phyloP scores from a whole-genome alignment of 2,113 vertebrate genomes.

The Lepidothrix coronata region DNA sequence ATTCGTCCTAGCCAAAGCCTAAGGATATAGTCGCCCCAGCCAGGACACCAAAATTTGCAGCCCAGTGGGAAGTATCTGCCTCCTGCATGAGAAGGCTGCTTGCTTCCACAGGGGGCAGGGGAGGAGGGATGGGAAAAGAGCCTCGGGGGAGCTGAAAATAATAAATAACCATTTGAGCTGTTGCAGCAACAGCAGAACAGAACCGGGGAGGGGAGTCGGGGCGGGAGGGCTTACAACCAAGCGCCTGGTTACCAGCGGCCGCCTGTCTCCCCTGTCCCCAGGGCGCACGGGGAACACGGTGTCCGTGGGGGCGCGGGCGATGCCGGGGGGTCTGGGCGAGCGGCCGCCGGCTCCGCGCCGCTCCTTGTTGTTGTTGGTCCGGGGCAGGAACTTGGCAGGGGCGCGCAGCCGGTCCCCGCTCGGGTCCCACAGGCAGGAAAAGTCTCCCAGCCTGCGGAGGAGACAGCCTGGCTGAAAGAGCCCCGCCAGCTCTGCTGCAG shows the following conservation, averaged over 20 bases:
- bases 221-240: not conserved
- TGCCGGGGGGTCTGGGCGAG: constrained; percentile 70
- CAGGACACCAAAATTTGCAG: not conserved
- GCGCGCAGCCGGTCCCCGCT: constrained; percentile 75
- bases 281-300: not conserved
- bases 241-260: not conserved
- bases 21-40: not conserved
- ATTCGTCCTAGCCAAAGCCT: not conserved
- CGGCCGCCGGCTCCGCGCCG: constrained; percentile 75
- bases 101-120: constrained; percentile 8
- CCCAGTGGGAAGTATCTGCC: constrained; percentile 1
- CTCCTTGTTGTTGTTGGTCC: constrained; percentile 82
- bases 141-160: constrained; percentile 49
- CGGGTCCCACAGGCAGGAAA: constrained; percentile 86
- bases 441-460: constrained; percentile 87
- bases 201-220: not conserved
- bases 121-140: constrained; percentile 20
- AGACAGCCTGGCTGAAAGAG: constrained; percentile 96
- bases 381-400: constrained; percentile 82
- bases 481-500: constrained; percentile 91
- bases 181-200: constrained; percentile 36
- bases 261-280: not conserved
- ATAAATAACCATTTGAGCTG: constrained; percentile 60
- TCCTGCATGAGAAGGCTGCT: constrained; percentile 35
- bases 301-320: constrained; percentile 1